Conservation (phyloP, 2,888 invertebrate species). For the Drosophila koepferae region DNA sequence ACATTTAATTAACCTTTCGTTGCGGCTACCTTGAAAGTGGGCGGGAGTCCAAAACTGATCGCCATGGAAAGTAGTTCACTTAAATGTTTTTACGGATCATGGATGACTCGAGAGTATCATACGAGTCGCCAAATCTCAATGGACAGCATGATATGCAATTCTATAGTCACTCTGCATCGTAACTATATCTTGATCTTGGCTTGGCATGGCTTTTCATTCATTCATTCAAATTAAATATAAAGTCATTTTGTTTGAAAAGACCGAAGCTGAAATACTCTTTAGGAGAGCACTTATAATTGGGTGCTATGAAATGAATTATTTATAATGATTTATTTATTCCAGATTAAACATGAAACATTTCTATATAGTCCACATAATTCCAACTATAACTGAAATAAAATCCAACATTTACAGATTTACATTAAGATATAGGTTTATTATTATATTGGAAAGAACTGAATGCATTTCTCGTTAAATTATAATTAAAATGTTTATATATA, state of each 20-base stretch:
- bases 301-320: not conserved
- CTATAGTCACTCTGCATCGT: not conserved
- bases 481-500: constrained; percentile 18
- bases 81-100: constrained; percentile 14
- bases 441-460: constrained; percentile 50
- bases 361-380: not conserved
- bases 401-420: not conserved
- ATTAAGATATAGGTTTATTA: constrained; percentile 44
- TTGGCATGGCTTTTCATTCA: constrained; percentile 12
- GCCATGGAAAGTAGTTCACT: constrained; percentile 46
- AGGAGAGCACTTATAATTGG: not conserved
- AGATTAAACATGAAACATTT: not conserved
- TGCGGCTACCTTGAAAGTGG: constrained; percentile 75
- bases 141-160: constrained; percentile 39
- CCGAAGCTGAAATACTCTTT: not conserved
- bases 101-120: constrained; percentile 18
- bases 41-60: constrained; percentile 26
- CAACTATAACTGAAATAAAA: not conserved
- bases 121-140: constrained; percentile 21
- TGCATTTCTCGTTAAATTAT: constrained; percentile 29
- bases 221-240: constrained; percentile 4
- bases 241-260: not conserved
- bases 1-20: constrained; percentile 74
- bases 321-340: not conserved
- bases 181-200: constrained; percentile 11